Percentiles rank a stretch among this genome's conserved stretches.
Evolutionary conservation across 2,113 vertebrate species (phyloP).

Genomic region (Sula dactylatra): DNA sequence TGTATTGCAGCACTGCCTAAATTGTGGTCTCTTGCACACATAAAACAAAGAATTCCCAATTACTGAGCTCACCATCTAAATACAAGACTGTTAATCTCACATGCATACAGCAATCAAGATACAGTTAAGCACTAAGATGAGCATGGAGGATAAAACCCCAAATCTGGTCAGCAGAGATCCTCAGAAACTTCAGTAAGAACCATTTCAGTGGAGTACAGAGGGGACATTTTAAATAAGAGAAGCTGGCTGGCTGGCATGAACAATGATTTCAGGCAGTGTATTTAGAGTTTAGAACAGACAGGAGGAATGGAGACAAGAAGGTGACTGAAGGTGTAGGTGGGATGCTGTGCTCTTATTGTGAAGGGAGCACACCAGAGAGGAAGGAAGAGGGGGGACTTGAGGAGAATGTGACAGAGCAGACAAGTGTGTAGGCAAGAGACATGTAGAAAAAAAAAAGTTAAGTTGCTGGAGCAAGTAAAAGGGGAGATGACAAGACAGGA

Average conservation of each 20-base stretch:
- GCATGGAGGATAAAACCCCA: not conserved
- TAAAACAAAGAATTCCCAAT: not conserved
- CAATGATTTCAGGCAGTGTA: not conserved
- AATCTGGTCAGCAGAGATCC: not conserved
- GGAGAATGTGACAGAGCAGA: not conserved
- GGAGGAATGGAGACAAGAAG: not conserved
- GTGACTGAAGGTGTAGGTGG: not conserved
- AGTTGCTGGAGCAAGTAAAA: not conserved
- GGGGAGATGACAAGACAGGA: not conserved
- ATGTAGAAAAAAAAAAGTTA: rapidly evolving
- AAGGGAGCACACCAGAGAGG: not conserved
- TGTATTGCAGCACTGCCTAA: not conserved
- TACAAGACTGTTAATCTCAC: not conserved
- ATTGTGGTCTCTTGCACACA: not conserved
- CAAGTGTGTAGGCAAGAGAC: not conserved
- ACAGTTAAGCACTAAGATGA: not conserved
- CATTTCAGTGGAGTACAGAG: not conserved
- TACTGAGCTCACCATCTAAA: not conserved
- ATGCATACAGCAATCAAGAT: not conserved
- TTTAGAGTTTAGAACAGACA: not conserved
- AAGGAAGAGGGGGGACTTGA: not conserved
- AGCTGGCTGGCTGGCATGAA: not conserved
- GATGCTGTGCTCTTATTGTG: not conserved
- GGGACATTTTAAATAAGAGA: not conserved
- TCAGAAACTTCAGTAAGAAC: not conserved